phyloP scores from a whole-genome alignment of 2,113 vertebrate genomes.

The Alligator sinensis region DNA sequence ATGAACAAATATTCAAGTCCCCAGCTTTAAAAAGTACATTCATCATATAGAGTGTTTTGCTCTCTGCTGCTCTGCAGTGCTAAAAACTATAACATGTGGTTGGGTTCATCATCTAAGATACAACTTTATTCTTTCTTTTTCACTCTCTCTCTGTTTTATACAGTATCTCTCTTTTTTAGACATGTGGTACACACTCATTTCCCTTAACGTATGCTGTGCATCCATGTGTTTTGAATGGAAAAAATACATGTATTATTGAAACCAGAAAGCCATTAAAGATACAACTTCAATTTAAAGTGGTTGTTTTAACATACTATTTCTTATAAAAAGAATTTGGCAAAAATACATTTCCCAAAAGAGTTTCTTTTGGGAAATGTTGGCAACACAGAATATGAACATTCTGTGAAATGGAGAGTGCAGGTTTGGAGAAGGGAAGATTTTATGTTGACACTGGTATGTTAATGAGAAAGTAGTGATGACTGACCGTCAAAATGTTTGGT shows the following conservation, averaged over 20 bases:
- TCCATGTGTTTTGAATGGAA: slow-evolving; percentile 22
- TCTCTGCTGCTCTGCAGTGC: background rate
- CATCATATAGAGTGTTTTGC: background rate
- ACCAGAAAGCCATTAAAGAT: slow-evolving; percentile 52
- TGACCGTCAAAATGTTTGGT: background rate
- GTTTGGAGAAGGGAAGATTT: background rate
- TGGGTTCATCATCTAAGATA: slow-evolving; percentile 31
- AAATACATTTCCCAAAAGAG: background rate
- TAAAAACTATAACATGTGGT: slow-evolving; percentile 21
- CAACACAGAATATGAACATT: background rate
- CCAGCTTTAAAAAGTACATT: background rate
- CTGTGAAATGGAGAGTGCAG: background rate
- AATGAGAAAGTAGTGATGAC: slow-evolving; percentile 12
- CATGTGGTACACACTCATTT: slow-evolving; percentile 45
- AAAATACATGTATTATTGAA: slow-evolving; percentile 58
- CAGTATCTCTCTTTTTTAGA: background rate
- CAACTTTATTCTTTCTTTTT: slow-evolving; percentile 53
- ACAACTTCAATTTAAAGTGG: background rate
- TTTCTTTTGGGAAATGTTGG: no score
- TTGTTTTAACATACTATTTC: slow-evolving; percentile 26
- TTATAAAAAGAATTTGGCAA: slow-evolving; percentile 29
- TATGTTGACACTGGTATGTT: background rate
- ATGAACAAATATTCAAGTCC: background rate
- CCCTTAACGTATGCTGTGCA: slow-evolving; percentile 24
- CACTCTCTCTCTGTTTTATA: slow-evolving; percentile 15